Evolutionary conservation across 2,888 invertebrate species (phyloP).

Genomic region (Cryptus armator): DNA sequence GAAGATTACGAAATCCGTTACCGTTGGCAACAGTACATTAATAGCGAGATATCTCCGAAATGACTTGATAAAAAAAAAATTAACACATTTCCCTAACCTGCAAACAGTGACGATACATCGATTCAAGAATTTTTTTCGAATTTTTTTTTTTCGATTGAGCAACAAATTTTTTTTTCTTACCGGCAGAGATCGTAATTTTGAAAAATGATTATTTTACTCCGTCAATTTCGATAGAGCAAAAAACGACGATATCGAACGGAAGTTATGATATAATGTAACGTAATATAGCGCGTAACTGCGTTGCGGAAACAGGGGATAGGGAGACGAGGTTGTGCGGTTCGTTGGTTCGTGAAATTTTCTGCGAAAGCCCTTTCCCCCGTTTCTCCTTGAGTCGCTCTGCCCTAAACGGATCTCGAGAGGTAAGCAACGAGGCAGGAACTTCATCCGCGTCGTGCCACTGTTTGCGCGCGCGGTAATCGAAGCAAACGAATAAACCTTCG

Average conservation of each 20-base stretch:
- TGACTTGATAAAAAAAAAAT: too few relatives aligned
- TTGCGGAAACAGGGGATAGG: background rate
- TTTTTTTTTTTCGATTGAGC: too few relatives aligned
- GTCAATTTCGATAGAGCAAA: background rate
- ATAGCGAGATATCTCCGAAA: too few relatives aligned
- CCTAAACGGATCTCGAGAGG: slow-evolving; percentile 25
- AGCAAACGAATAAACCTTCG: background rate
- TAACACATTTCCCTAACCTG: too few relatives aligned
- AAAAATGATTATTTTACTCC: background rate
- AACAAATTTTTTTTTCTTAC: too few relatives aligned
- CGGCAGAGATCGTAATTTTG: background rate
- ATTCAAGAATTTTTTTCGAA: too few relatives aligned
- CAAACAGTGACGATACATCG: too few relatives aligned
- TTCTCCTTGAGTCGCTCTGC: background rate
- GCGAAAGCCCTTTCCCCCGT: slow-evolving; percentile 1
- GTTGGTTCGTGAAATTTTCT: slow-evolving; percentile 49
- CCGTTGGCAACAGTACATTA: background rate
- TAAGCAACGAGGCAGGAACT: slow-evolving; percentile 1
- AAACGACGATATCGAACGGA: background rate
- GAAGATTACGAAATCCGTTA: background rate
- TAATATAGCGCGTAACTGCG: background rate
- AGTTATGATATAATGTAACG: background rate
- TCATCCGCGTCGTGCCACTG: background rate
- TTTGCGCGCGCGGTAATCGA: slow-evolving; percentile 1
- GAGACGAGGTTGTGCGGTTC: slow-evolving; percentile 32